Base-by-base conservation (phyloP, 2,888 invertebrate species). In the Carpatolechia fugitivella region DNA sequence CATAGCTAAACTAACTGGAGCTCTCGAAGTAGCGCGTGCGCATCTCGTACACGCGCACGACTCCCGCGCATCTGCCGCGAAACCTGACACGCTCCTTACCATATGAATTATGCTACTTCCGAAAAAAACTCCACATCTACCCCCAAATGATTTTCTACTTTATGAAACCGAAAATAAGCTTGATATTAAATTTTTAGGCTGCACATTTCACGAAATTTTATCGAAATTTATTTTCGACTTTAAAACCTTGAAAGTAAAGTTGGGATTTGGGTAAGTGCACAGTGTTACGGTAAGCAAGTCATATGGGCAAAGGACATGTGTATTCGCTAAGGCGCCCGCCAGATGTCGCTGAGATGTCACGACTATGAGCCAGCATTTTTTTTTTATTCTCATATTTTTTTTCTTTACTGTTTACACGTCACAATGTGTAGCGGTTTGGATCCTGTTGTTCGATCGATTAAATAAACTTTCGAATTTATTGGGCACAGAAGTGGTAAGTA, bases 51-150 rank as follows among this genome's bases (percentile, higher is more conserved):
- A 2, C 11, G 11, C 20, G 44, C 44, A 44, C 44, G 44, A 24
- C 29, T 20, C 29, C 29, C n/a, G 13, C 6, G 60, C 89, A 89
- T 88, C 88, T 89, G 89, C 79, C 70, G 71, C 74, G 89, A 81
- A 85, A 89, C 89, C 80, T 82, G 88, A 89, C 80, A 82, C 83
- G 76, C 80, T 80, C 76, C 83, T 82, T 81, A 73, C 78, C 81
- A 78, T 82, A 82, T 83, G 83, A 86, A 81, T 82, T 80, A 82
- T 78, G 69, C 74, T 74, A 80, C 78, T 83, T 83, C 82, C 79
- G 73, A 80, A 86, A 87, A 83, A 84, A 82, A 77, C 58, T 56
- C 47, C 53, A 57, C 62, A 61, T 62, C 63, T 52, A n/a, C 49
- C 20, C 7, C 16, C 62, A 61, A 52, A 47, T 24, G 11, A 44